phyloP scores from a whole-genome alignment of 2,113 vertebrate genomes.

The Diglossa brunneiventris region DNA sequence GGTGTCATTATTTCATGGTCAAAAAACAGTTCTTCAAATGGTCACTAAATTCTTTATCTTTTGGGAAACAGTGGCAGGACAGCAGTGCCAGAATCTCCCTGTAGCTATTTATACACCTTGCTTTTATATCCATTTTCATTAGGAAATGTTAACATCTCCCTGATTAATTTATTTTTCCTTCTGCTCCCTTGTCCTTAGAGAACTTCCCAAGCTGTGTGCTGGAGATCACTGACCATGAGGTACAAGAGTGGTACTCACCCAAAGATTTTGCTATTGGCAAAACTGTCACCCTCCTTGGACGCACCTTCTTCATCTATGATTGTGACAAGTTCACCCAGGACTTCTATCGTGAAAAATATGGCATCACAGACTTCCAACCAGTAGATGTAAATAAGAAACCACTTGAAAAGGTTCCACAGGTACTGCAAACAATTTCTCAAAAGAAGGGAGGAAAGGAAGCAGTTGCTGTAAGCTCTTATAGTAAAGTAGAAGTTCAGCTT shows the following conservation, averaged over 20 bases:
- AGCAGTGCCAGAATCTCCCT: background rate
- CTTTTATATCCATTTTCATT: background rate
- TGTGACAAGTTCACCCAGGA: conserved; percentile 87
- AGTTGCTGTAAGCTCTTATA: background rate
- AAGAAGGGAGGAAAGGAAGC: background rate
- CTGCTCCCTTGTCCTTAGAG: conserved; percentile 66
- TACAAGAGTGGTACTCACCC: conserved; percentile 86
- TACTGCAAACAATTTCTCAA: conserved; percentile 12
- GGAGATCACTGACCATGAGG: conserved; percentile 86
- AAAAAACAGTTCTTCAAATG: background rate
- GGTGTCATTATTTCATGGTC: background rate
- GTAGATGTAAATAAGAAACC: conserved; percentile 65
- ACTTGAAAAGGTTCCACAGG: conserved; percentile 64
- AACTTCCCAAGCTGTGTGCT: conserved; percentile 87
- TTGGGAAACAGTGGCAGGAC: background rate
- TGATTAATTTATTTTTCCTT: background rate
- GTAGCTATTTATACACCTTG: background rate
- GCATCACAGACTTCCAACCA: conserved; percentile 76
- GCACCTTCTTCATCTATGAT: conserved; percentile 86
- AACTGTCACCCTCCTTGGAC: conserved; percentile 79
- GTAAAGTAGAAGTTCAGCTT: background rate
- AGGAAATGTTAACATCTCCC: background rate
- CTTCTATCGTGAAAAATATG: conserved; percentile 82
- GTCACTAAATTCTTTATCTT: background rate
- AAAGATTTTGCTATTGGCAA: conserved; percentile 88